phyloP scores from a whole-genome alignment of 2,888 invertebrate species.

The Machimus rusticus region DNA sequence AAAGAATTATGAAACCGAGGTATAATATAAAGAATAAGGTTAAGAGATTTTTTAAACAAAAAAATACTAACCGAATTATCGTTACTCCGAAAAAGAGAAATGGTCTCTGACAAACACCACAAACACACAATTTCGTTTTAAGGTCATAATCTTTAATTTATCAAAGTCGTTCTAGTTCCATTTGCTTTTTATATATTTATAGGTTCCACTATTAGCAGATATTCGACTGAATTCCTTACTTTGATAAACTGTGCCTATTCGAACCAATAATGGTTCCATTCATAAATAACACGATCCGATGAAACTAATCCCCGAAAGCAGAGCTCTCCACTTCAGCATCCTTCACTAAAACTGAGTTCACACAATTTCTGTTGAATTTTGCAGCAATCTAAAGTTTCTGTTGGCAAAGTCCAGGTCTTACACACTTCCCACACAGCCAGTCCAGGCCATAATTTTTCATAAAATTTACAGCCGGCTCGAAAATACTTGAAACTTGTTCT shows the following conservation, averaged over 20 bases:
- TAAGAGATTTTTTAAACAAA: too few relatives aligned
- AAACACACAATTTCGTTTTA: too few relatives aligned
- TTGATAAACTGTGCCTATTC: background rate
- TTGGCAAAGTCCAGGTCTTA: background rate
- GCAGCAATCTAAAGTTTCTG: background rate
- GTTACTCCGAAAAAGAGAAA: too few relatives aligned
- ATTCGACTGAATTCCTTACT: background rate
- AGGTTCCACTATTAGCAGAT: background rate
- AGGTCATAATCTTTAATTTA: too few relatives aligned
- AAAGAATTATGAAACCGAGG: too few relatives aligned
- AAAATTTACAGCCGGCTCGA: background rate
- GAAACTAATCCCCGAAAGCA: background rate
- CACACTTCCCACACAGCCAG: background rate
- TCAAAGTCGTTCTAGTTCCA: too few relatives aligned
- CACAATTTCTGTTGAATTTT: background rate
- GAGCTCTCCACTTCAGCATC: background rate
- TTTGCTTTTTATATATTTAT: too few relatives aligned
- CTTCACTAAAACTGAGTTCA: background rate
- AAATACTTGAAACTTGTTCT: constrained; percentile 24
- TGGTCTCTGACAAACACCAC: too few relatives aligned
- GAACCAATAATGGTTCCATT: background rate
- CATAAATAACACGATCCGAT: background rate
- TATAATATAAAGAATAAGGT: too few relatives aligned
- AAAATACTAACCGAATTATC: too few relatives aligned
- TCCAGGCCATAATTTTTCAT: background rate